phyloP scores from a whole-genome alignment of 2,113 vertebrate species.

The Cochlearius cochlearius region DNA sequence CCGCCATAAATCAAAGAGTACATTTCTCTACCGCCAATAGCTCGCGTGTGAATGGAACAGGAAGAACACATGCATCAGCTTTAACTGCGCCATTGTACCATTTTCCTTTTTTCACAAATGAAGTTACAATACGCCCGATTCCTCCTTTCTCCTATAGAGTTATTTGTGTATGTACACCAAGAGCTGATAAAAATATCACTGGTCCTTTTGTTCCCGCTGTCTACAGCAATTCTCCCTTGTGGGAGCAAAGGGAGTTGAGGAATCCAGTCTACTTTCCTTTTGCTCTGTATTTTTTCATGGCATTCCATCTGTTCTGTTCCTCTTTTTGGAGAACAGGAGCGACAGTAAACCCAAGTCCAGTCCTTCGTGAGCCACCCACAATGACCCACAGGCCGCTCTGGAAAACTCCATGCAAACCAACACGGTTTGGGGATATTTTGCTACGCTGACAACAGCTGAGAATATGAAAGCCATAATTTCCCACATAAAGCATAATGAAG shows the following conservation, averaged over 20 bases:
- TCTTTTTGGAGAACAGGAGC: background rate
- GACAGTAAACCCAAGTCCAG: background rate
- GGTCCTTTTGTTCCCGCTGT: background rate
- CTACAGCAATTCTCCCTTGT: background rate
- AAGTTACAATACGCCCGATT: background rate
- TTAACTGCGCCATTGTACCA: too few relatives aligned
- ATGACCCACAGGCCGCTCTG: background rate
- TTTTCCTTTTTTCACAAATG: background rate
- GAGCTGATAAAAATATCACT: background rate
- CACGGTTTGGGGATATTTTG: background rate
- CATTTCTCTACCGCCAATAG: fast-evolving
- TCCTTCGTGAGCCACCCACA: background rate
- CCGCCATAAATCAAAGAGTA: too few relatives aligned
- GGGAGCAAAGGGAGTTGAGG: background rate
- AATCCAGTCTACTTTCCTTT: background rate
- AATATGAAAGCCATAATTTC: background rate
- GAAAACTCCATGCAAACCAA: background rate
- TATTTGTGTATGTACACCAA: background rate
- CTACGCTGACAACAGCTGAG: background rate
- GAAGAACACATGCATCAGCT: background rate
- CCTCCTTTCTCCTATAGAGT: background rate
- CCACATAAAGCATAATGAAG: background rate
- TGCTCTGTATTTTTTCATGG: background rate
- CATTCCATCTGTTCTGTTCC: background rate
- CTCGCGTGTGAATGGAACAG: fast-evolving